Evolutionary conservation across 2,113 vertebrate species (phyloP).

Genomic region (Coregonus clupeaformis): DNA sequence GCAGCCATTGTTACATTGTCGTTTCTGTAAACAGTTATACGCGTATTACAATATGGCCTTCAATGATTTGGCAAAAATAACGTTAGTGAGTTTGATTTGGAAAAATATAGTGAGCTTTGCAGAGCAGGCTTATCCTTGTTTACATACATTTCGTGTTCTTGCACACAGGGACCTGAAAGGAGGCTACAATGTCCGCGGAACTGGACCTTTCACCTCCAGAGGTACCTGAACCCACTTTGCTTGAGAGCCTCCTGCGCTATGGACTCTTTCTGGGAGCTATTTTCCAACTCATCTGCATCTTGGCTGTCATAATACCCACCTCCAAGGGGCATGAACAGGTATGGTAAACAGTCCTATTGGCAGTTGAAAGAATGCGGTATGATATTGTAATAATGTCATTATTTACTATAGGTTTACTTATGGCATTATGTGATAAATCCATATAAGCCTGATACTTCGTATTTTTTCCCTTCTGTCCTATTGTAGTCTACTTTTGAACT

Average conservation of each 20-base stretch:
- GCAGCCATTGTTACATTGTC: too few species aligned
- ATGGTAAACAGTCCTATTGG: constrained; percentile 29
- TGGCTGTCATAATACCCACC: constrained; percentile 86
- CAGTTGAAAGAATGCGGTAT: too few species aligned
- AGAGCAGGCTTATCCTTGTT: neutral
- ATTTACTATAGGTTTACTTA: too few species aligned
- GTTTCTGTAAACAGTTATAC: too few species aligned
- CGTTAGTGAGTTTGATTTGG: neutral
- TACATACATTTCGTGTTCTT: neutral
- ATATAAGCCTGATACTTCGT: too few species aligned
- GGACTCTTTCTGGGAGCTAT: constrained; percentile 92
- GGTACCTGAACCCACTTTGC: constrained; percentile 85
- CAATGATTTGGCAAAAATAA: constrained; percentile 13
- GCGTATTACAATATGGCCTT: neutral
- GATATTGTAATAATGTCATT: too few species aligned
- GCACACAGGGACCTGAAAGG: neutral
- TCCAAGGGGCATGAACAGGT: constrained; percentile 85
- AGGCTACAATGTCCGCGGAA: constrained; percentile 80
- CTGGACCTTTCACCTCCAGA: constrained; percentile 92
- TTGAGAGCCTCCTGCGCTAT: constrained; percentile 88
- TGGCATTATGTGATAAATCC: too few species aligned
- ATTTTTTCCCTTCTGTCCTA: too few species aligned
- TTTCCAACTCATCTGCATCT: constrained; percentile 93
- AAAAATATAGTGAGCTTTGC: neutral
- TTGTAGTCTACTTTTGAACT: too few species aligned